Conservation (phyloP, 2,113 vertebrate genomes). For the Varanus komodoensis region DNA sequence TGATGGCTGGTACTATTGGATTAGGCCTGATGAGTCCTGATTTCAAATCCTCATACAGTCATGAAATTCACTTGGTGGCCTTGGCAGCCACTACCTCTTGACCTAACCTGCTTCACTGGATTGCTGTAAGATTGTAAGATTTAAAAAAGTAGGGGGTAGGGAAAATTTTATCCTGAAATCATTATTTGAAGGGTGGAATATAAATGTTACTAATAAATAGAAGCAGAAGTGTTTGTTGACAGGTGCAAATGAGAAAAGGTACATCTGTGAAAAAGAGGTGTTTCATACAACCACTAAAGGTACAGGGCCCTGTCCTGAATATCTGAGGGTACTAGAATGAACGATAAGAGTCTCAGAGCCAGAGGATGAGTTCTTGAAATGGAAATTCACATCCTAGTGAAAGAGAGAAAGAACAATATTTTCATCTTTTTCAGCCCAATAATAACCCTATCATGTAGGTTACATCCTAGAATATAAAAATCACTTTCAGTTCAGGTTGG, state of each 20-base stretch:
- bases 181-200: not conserved
- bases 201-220: not conserved
- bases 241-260: not conserved
- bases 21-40: not conserved
- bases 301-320: not conserved
- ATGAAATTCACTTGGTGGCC: not conserved
- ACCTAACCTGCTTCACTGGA: not conserved
- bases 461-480: not conserved
- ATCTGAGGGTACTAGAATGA: not conserved
- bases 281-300: not conserved
- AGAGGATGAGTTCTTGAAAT: not conserved
- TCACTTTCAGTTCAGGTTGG: not conserved
- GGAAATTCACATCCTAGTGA: not conserved
- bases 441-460: not conserved
- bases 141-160: too few relatives aligned
- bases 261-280: not conserved
- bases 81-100: not conserved
- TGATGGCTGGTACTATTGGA: not conserved
- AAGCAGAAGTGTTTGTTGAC: not conserved
- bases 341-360: not conserved
- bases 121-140: not conserved
- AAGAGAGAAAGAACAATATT: not conserved
- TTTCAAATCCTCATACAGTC: not conserved
- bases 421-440: not conserved
- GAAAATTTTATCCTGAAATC: not conserved